phyloP scores from a whole-genome alignment of 2,113 vertebrate genomes.

The Lasiurus borealis region DNA sequence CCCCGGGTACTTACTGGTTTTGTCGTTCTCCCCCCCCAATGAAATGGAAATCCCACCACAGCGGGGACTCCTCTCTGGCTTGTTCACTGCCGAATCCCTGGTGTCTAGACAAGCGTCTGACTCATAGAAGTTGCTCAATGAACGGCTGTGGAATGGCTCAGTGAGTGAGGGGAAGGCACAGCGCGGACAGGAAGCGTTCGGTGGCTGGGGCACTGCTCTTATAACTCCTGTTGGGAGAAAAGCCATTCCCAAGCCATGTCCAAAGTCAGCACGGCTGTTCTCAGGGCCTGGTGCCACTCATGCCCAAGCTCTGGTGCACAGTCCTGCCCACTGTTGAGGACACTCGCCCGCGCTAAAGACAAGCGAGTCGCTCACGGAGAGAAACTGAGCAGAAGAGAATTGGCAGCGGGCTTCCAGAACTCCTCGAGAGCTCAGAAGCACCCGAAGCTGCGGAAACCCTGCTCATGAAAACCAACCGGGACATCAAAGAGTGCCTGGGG shows the following conservation, averaged over 20 bases:
- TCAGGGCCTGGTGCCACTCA: background rate
- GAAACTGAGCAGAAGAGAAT: background rate
- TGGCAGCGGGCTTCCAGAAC: background rate
- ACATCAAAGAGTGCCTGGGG: background rate
- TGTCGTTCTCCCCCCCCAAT: background rate
- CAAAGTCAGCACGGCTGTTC: background rate
- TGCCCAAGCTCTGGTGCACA: background rate
- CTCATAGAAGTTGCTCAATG: background rate
- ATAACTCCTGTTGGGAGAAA: background rate
- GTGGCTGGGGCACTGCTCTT: accelerated
- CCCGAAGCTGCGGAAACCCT: background rate
- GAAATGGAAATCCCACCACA: background rate
- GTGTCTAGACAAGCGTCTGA: background rate
- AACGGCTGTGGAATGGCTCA: background rate
- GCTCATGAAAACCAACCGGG: background rate
- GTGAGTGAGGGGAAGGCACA: no score
- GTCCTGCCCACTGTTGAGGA: background rate
- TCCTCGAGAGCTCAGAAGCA: background rate
- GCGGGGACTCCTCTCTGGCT: background rate
- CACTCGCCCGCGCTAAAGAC: background rate
- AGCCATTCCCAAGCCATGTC: background rate
- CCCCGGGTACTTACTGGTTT: background rate
- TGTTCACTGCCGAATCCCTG: background rate
- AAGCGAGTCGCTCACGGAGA: background rate
- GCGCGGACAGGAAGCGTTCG: accelerated